Conservation (phyloP, 2,797 vertebrate species). For the Tachyglossus aculeatus region DNA sequence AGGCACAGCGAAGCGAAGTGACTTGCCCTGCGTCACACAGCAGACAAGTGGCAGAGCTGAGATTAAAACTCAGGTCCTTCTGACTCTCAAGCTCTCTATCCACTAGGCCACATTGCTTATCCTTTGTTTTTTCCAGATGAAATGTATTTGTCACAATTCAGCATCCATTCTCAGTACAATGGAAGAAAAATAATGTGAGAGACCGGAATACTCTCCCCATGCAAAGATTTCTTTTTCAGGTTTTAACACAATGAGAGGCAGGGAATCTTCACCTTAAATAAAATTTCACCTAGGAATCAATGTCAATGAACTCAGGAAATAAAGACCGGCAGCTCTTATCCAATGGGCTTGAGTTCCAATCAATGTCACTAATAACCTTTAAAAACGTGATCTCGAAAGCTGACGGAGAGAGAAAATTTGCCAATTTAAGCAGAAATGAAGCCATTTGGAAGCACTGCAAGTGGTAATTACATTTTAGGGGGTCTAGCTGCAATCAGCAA, state of each 20-base stretch:
- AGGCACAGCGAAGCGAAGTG: too few species aligned
- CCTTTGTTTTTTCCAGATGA: not conserved
- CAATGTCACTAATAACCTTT: not conserved
- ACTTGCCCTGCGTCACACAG: too few species aligned
- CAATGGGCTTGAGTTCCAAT: not conserved
- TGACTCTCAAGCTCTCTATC: too few species aligned
- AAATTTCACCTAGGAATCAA: not conserved
- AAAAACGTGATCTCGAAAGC: constrained; percentile 27
- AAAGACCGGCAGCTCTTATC: not conserved
- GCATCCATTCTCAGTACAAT: too few species aligned
- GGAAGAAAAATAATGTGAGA: too few species aligned
- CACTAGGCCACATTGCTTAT: too few species aligned
- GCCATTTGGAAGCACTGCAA: constrained; percentile 28
- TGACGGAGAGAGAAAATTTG: constrained; percentile 23
- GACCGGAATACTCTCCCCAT: too few species aligned
- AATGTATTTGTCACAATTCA: too few species aligned
- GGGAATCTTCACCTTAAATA: not conserved
- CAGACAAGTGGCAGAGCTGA: too few species aligned
- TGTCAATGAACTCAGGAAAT: not conserved
- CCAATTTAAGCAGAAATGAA: constrained; percentile 39
- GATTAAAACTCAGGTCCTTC: too few species aligned
- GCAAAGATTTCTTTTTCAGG: too few species aligned
- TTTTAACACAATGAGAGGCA: too few species aligned
- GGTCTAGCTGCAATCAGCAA: constrained; percentile 51
- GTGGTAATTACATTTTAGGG: constrained; percentile 49